Percentiles rank a stretch among this genome's conserved stretches.
Evolutionary conservation across 64 coral and sea anemone species (phyloP).

Genomic region (Anthopleura sola): DNA sequence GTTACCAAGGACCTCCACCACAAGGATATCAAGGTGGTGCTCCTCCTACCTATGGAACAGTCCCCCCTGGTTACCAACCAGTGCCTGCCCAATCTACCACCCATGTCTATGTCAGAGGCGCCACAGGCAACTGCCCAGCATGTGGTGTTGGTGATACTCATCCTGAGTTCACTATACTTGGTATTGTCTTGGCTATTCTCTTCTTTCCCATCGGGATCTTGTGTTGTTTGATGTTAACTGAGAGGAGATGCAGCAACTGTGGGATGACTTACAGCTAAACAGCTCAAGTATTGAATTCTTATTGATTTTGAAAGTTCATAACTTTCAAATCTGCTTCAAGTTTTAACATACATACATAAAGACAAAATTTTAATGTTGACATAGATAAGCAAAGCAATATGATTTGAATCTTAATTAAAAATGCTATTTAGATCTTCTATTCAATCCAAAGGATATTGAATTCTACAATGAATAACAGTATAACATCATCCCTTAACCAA

Average conservation of each 20-base stretch:
- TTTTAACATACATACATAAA: neutral
- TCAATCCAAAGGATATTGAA: no score
- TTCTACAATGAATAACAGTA: no score
- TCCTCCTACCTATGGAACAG: constrained; percentile 3
- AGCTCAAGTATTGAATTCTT: neutral
- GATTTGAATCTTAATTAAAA: no score
- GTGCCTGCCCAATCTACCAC: constrained; percentile 14
- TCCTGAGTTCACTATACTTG: constrained; percentile 53
- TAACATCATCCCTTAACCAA: no score
- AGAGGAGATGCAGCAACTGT: constrained; percentile 73
- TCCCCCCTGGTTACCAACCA: constrained; percentile 57
- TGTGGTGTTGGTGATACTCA: constrained; percentile 48
- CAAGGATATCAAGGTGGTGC: constrained; percentile 71
- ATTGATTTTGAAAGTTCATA: neutral
- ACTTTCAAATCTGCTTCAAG: neutral
- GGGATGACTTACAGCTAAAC: constrained; percentile 67
- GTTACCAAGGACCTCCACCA: neutral
- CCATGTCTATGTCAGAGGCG: constrained; percentile 45
- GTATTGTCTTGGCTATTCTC: constrained; percentile 66
- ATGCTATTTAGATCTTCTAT: no score
- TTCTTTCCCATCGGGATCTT: constrained; percentile 80
- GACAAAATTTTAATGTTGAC: neutral
- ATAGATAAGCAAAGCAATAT: neutral
- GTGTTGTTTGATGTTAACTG: constrained; percentile 73
- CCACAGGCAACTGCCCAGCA: constrained; percentile 71